Percentiles rank a stretch among this genome's conserved stretches.
phyloP scores from a whole-genome alignment of 1,140 invertebrate species.

The Aphidius ervi region DNA sequence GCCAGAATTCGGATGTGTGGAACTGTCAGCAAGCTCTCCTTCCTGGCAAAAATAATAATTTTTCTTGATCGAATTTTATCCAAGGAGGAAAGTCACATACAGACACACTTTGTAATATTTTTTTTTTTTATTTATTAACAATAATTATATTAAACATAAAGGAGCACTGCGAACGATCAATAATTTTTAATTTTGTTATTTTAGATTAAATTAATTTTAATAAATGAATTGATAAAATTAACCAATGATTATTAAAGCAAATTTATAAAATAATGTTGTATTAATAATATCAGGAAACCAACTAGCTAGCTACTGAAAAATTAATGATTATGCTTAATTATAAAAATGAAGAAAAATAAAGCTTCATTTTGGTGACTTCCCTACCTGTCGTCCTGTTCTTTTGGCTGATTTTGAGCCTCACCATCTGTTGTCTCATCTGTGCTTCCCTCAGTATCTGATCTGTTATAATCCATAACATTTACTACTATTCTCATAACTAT shows the following conservation, averaged over 20 bases:
- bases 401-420: constrained; percentile 32
- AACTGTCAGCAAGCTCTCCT: constrained; percentile 65
- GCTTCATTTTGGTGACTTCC: constrained; percentile 18
- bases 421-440: constrained; percentile 30
- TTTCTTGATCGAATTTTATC: constrained; percentile 33
- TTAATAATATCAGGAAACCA: constrained; percentile 10
- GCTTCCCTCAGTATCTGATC: constrained; percentile 31
- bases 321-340: not conserved
- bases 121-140: not conserved
- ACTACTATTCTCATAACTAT: constrained; percentile 36
- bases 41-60: constrained; percentile 44
- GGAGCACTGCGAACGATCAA: constrained; percentile 3
- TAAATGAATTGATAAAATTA: not conserved
- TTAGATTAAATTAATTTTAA: too few relatives aligned
- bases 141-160: constrained; percentile 7
- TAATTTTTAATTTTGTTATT: too few relatives aligned
- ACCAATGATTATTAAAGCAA: constrained; percentile 3
- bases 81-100: not conserved
- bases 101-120: constrained; percentile 13
- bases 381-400: constrained; percentile 33
- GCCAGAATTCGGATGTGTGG: constrained; percentile 74
- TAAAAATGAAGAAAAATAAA: constrained; percentile 12
- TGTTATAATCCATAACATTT: constrained; percentile 43
- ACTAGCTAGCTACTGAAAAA: constrained; percentile 2
- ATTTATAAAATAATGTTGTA: not conserved